Evolutionary conservation across 2,888 invertebrate species (phyloP), one percentile per base, ranked within the genome.

Genomic region (Epinotia demarniana): DNA sequence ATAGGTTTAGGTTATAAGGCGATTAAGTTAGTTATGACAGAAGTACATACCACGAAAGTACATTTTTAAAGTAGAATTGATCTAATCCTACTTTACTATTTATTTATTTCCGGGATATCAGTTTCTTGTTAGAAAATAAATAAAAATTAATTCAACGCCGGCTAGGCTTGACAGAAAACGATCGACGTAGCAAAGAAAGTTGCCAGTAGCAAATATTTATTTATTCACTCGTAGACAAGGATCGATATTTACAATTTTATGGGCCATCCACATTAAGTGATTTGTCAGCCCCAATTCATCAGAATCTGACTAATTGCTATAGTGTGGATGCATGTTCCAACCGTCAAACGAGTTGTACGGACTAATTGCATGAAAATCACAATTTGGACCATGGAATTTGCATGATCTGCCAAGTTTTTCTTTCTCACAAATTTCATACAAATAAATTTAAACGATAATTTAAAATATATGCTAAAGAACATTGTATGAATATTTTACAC

Each of bases 171-270:
- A 90, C 90, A 87, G 82, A 83, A 86, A 88, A 84, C 80, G 79
- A 86, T 86, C 90, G 87, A 92, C 92, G 92, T 91, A 85, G 90
- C 89, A 86, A 46, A 0, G 33, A 79, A 69, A 82, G 82, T 84
- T 87, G 81, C 85, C 75, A 83, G 18, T 19, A 11, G 18, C 63
- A 72, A 76, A 71, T 60, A 67, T 62, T 23, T 60, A 67, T 62
- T 23, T 39, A 63, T 19, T 39, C n/a, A n/a, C 53, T n/a, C 18
- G 13, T 46, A 11, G 60, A 49, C 12, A 57, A 62, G 16, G 6
- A 3, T 16, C 16, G 39, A 19, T 58, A 19, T 49, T 43, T 27
- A 18, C n/a, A n/a, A n/a, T n/a, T n/a, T n/a, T n/a, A n/a, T n/a
- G n/a, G n/a, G n/a, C n/a, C n/a, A n/a, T n/a, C n/a, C n/a, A n/a